A percentile compares a stretch with the other conserved stretches of the same genome.
Evolutionary conservation across 2,888 invertebrate species (phyloP).

Genomic region (Rhogogaster chlorosoma): DNA sequence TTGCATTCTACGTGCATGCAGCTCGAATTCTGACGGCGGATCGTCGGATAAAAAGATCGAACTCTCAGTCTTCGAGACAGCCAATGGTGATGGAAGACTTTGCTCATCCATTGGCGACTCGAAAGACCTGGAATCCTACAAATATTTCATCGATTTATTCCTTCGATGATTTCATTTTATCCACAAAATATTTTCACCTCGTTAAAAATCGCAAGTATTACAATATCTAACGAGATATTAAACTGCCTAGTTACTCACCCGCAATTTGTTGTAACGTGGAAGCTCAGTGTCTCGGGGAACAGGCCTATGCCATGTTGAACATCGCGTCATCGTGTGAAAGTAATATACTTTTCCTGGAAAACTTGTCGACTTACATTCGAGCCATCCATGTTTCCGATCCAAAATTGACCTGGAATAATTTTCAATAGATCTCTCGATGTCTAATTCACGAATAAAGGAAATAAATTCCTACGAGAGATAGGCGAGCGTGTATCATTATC

Average conservation of each 20-base stretch:
- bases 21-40: slow-evolving; percentile 20
- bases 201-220: not conserved
- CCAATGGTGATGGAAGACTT: not conserved
- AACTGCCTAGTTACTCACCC: slow-evolving; percentile 32
- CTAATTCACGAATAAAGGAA: not conserved
- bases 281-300: slow-evolving; percentile 57
- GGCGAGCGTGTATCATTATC: no score
- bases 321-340: slow-evolving; percentile 59
- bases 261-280: slow-evolving; percentile 53
- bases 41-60: not conserved
- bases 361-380: slow-evolving; percentile 64
- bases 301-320: slow-evolving; percentile 63
- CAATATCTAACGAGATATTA: not conserved
- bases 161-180: not conserved
- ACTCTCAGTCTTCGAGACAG: not conserved
- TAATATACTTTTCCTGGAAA: slow-evolving; percentile 60
- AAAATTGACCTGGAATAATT: slow-evolving; percentile 26
- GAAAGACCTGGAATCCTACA: not conserved
- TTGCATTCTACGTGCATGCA: slow-evolving; percentile 39
- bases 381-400: slow-evolving; percentile 61
- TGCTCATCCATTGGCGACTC: not conserved
- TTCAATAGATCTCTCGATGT: not conserved
- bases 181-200: not conserved
- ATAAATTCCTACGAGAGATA: not conserved
- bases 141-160: slow-evolving; percentile 10